phyloP scores from a whole-genome alignment of 2,113 vertebrate species.

The Cyrtonyx montezumae region DNA sequence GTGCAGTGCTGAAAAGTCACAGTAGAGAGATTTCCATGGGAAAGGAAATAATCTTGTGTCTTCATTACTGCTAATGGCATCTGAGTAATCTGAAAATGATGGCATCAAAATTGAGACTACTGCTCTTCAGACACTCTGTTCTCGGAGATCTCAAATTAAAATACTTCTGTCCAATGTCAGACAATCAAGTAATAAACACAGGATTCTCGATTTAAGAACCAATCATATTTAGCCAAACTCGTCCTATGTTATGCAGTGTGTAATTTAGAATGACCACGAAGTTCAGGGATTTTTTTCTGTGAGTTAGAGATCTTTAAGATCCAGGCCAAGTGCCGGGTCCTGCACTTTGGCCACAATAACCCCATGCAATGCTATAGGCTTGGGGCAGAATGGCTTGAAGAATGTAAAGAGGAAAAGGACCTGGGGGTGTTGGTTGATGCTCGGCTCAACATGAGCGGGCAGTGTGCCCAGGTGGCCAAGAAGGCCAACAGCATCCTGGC shows the following conservation, averaged over 20 bases:
- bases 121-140: not conserved
- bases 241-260: not conserved
- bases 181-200: not conserved
- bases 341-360: too few species aligned
- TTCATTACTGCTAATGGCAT: not conserved
- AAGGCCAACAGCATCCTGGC: too few species aligned
- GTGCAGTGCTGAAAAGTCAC: not conserved
- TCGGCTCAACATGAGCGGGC: too few species aligned
- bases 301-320: not conserved
- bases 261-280: not conserved
- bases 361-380: too few species aligned
- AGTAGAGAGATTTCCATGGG: not conserved
- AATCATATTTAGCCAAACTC: not conserved
- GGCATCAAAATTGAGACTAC: not conserved
- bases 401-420: too few species aligned
- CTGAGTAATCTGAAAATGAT: not conserved
- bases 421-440: too few species aligned
- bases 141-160: not conserved
- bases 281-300: not conserved
- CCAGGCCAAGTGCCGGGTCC: too few species aligned
- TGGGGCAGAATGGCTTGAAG: too few species aligned
- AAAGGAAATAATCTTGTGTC: not conserved
- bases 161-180: not conserved
- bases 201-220: not conserved
- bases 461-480: too few species aligned